Evolutionary conservation across 2,797 vertebrate genomes (phyloP).

Genomic region (Danio aesculapii): DNA sequence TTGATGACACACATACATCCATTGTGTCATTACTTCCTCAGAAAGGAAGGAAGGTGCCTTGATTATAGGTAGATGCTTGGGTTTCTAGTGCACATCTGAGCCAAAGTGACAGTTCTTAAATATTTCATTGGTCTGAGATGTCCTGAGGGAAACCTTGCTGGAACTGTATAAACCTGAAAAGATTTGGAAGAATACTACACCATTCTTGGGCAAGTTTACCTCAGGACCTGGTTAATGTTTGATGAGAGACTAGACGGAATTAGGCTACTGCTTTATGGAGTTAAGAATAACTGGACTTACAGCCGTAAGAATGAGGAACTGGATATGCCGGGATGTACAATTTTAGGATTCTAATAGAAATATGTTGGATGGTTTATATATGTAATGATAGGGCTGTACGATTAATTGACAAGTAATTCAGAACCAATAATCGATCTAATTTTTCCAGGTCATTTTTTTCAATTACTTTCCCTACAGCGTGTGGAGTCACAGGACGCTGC

Average conservation of each 20-base stretch:
- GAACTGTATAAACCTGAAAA: conserved; percentile 55
- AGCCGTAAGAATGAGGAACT: not conserved
- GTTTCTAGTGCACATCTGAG: conserved; percentile 69
- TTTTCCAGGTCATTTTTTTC: too few species aligned
- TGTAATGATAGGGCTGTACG: too few species aligned
- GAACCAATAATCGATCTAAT: too few species aligned
- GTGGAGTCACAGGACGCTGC: too few species aligned
- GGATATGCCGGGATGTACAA: not conserved
- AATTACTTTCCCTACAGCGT: too few species aligned
- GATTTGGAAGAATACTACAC: conserved; percentile 57
- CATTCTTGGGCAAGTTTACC: conserved; percentile 32
- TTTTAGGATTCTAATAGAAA: too few species aligned
- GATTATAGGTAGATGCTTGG: conserved; percentile 59
- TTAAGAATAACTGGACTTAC: not conserved
- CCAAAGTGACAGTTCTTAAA: conserved; percentile 78
- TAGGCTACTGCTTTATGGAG: not conserved
- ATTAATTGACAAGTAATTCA: too few species aligned
- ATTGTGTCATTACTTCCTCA: conserved; percentile 10
- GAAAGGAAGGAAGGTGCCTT: conserved; percentile 45
- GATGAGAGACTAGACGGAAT: conserved; percentile 4
- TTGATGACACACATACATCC: too few species aligned
- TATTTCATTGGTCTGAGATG: conserved; percentile 77
- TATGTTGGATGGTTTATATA: too few species aligned
- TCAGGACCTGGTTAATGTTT: not conserved
- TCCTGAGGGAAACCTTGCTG: conserved; percentile 57